Conservation (phyloP, 2,797 vertebrate genomes). For the Gallinago nigripennis region DNA sequence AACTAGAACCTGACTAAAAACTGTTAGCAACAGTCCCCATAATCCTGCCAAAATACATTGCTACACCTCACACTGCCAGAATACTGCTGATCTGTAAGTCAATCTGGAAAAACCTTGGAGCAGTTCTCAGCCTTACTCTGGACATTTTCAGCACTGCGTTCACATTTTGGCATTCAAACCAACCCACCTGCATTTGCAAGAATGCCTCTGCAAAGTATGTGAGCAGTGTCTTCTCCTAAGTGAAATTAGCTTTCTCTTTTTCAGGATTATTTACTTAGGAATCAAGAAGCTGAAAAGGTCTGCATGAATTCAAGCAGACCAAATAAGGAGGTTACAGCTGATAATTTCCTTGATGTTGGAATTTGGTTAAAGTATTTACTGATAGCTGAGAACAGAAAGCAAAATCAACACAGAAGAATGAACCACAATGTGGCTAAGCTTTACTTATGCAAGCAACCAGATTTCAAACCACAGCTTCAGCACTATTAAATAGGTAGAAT, state of each 20-base stretch:
- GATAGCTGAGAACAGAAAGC: not conserved
- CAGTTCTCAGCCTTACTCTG: not conserved
- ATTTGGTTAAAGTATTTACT: not conserved
- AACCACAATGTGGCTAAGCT: not conserved
- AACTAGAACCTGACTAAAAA: not conserved
- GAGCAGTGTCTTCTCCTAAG: not conserved
- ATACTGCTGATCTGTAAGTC: not conserved
- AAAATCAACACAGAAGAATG: not conserved
- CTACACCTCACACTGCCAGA: not conserved
- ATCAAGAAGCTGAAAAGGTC: not conserved
- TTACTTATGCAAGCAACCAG: not conserved
- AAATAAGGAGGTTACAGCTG: not conserved
- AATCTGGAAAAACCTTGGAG: not conserved
- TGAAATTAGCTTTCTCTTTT: not conserved
- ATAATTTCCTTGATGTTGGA: not conserved
- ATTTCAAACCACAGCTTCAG: not conserved
- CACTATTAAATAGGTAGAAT: not conserved
- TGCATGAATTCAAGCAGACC: not conserved
- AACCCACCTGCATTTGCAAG: not conserved
- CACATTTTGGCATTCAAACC: not conserved
- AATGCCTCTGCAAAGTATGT: not conserved
- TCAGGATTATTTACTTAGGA: not conserved
- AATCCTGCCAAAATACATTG: not conserved
- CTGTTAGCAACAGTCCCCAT: not conserved
- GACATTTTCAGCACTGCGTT: fast-evolving